A percentile compares a stretch with the other conserved stretches of the same genome.
Conservation (phyloP, 2,888 invertebrate species). For the Pimpla rufipes region DNA sequence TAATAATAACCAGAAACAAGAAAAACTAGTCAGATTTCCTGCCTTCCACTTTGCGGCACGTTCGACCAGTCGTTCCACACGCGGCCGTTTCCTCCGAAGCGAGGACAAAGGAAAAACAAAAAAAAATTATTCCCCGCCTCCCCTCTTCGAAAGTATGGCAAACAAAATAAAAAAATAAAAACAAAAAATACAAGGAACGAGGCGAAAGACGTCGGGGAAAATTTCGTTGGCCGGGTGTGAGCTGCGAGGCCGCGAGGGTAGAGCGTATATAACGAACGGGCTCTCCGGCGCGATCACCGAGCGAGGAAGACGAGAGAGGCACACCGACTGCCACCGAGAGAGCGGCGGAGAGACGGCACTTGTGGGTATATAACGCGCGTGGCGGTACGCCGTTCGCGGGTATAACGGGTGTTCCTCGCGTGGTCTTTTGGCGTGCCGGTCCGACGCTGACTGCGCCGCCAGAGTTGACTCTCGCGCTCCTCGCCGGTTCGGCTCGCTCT, state of each 20-base stretch:
- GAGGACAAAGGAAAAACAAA: no score
- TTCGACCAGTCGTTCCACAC: no score
- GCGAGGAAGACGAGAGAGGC: neutral
- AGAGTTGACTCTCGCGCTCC: slow-evolving; percentile 79
- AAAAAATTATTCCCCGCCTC: no score
- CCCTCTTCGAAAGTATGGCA: no score
- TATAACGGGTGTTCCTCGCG: slow-evolving; percentile 74
- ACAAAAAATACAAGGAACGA: neutral
- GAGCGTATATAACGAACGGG: no score
- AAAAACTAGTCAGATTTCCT: no score
- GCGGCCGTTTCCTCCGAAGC: no score
- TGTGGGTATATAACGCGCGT: slow-evolving; percentile 61
- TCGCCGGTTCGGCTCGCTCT: slow-evolving; percentile 72
- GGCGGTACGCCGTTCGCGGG: slow-evolving; percentile 71
- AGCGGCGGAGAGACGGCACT: no score
- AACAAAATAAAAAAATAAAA: neutral
- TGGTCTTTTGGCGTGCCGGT: slow-evolving; percentile 81
- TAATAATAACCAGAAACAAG: no score
- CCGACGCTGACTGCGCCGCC: slow-evolving; percentile 82
- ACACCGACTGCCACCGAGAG: slow-evolving; percentile 22
- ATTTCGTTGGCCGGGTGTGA: neutral
- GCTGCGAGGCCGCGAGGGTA: neutral
- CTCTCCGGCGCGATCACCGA: no score
- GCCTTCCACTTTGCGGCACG: no score
- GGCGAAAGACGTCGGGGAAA: neutral